Percentiles rank a stretch among this genome's conserved stretches.
phyloP scores from a whole-genome alignment of 2,113 vertebrate genomes.

The Anarhynchus alexandrinus region DNA sequence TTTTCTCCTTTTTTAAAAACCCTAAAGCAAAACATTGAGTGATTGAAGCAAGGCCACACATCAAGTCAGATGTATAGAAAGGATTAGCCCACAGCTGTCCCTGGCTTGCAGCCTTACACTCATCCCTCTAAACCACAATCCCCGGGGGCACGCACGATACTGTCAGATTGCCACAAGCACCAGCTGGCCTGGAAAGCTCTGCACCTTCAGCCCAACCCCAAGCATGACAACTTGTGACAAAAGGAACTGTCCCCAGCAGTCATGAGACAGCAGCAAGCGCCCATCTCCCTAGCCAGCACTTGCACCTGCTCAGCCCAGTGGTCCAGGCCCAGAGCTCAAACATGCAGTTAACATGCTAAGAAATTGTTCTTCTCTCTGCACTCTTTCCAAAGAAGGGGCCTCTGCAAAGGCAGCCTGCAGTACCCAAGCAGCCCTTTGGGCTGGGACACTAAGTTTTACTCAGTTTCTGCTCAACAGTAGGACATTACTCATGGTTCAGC shows the following conservation, averaged over 20 bases:
- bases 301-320: background rate
- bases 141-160: background rate
- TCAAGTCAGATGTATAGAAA: background rate
- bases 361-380: background rate
- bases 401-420: background rate
- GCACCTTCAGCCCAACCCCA: background rate
- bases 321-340: background rate
- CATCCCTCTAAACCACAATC: background rate
- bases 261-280: background rate
- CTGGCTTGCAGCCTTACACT: background rate
- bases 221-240: background rate
- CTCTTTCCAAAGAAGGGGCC: background rate
- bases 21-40: background rate
- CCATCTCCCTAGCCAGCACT: background rate
- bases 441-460: background rate
- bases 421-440: background rate
- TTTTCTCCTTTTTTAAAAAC: background rate
- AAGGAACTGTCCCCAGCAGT: background rate
- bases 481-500: background rate
- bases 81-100: constrained; percentile 8
- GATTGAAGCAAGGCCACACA: background rate
- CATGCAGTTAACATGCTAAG: rapidly evolving
- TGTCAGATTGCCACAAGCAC: background rate
- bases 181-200: background rate
- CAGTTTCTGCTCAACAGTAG: background rate